Evolutionary conservation across 2,797 vertebrate species (phyloP), one percentile per base, ranked within the genome.

Genomic region (Eulemur albifrons): DNA sequence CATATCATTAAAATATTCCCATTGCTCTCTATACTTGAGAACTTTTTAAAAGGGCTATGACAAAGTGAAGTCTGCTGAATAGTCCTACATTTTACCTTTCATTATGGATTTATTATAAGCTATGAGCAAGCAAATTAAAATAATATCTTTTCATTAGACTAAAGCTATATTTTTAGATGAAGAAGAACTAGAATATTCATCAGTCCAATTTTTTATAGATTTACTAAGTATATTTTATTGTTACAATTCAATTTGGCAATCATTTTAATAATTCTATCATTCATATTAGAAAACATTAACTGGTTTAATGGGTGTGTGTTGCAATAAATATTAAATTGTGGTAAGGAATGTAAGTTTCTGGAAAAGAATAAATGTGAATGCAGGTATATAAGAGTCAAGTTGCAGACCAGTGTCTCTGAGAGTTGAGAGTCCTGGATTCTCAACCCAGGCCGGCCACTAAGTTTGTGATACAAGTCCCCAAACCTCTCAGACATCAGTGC

Each of bases 181-280:
- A 86, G 77, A 93, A 82, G 96, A 94, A 43, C 79, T 70, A 96
- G 96, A 96, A 87, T 96, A 95, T 96, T 97, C 95, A 91, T 45
- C 38, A 80, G 80, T 10, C 80, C 70, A 12, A 82, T 94, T 97
- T 95, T 98, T 92, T 95, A 97, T 32, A 94, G 92, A 91, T 73
- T 97, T 94, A 93, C 97, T 77, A 95, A 97, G 14, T 88, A 9
- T 96, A 87, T 73, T 98, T 98, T 97, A 98, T 93, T 69, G 85
- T 73, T 94, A 85, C 83, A 69, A 84, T 81, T 97, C 97, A 96
- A 97, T 81, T 65, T 95, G 90, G 86, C 90, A n/a, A 87, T 85
- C 87, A 70, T 95, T 94, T 97, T 90, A 88, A 88, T 77, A 86
- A 93, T 93, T 95, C 95, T 91, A 81, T 89, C 86, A 82, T 72